Evolutionary conservation across 2,888 invertebrate species (phyloP).

Genomic region (Orgyia antiqua): DNA sequence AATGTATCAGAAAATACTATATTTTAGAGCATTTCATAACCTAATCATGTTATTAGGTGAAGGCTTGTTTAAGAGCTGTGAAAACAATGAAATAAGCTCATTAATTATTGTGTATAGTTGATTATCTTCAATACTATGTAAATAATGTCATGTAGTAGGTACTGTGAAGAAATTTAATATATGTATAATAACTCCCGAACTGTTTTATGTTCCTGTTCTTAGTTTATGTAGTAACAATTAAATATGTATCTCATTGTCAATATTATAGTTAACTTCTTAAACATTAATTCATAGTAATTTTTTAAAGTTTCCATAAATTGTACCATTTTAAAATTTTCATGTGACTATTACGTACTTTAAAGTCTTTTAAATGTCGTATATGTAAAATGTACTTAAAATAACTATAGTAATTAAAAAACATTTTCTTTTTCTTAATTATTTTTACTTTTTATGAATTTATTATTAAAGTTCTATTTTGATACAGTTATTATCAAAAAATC

Average conservation of each 20-base stretch:
- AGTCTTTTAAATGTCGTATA: conserved; percentile 63
- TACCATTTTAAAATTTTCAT: conserved; percentile 53
- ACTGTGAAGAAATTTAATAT: conserved; percentile 68
- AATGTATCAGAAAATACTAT: conserved; percentile 39
- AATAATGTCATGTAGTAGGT: conserved; percentile 58
- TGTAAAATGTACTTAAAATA: conserved; percentile 73
- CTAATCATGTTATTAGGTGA: conserved; percentile 36
- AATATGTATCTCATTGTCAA: conserved; percentile 50
- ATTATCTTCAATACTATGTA: conserved; percentile 57
- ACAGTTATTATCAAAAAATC: conserved; percentile 14
- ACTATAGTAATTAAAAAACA: conserved; percentile 48
- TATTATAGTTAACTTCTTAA: conserved; percentile 38
- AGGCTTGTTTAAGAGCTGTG: conserved; percentile 65
- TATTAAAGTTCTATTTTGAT: conserved; percentile 12
- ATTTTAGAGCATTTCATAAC: conserved; percentile 36
- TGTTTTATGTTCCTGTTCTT: conserved; percentile 75
- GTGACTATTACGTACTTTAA: conserved; percentile 60
- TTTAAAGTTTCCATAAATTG: conserved; percentile 51
- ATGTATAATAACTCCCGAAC: conserved; percentile 69
- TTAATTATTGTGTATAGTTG: conserved; percentile 65
- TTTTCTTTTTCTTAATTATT: conserved; percentile 33
- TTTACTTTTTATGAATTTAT: conserved; percentile 23
- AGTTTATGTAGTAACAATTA: conserved; percentile 73
- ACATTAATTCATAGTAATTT: conserved; percentile 45
- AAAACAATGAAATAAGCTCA: conserved; percentile 62